A percentile compares a stretch with the other conserved stretches of the same genome.
Conservation (phyloP, 2,797 vertebrate species). For the Meda fulgida region DNA sequence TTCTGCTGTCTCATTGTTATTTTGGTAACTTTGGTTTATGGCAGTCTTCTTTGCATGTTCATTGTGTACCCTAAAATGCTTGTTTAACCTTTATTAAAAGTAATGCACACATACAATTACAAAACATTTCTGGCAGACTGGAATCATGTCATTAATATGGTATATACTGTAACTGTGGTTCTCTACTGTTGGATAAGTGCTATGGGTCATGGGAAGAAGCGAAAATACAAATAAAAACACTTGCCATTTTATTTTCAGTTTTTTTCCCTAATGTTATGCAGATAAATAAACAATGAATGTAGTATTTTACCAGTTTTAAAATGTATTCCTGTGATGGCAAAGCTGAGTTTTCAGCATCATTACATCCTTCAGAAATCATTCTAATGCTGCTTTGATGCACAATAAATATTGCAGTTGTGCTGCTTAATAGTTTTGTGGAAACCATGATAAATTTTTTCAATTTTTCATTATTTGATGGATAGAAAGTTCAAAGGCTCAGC, state of each 20-base stretch:
- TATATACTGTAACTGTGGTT: background rate
- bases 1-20: conserved; percentile 6
- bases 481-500: no score
- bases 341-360: background rate
- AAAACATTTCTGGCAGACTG: background rate
- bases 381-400: background rate
- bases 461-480: background rate
- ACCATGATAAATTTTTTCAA: background rate
- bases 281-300: background rate
- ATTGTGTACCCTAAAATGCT: background rate
- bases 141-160: background rate
- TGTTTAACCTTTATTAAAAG: background rate
- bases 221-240: background rate
- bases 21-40: conserved; percentile 18
- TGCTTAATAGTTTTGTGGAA: background rate
- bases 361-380: background rate
- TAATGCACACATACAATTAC: background rate
- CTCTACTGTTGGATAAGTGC: background rate
- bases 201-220: background rate
- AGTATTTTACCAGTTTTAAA: background rate
- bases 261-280: background rate
- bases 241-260: background rate
- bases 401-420: background rate
- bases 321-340: background rate
- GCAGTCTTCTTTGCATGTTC: background rate